A percentile compares a stretch with the other conserved stretches of the same genome.
phyloP scores from a whole-genome alignment of 2,797 vertebrate genomes.

The Acipenser ruthenus region DNA sequence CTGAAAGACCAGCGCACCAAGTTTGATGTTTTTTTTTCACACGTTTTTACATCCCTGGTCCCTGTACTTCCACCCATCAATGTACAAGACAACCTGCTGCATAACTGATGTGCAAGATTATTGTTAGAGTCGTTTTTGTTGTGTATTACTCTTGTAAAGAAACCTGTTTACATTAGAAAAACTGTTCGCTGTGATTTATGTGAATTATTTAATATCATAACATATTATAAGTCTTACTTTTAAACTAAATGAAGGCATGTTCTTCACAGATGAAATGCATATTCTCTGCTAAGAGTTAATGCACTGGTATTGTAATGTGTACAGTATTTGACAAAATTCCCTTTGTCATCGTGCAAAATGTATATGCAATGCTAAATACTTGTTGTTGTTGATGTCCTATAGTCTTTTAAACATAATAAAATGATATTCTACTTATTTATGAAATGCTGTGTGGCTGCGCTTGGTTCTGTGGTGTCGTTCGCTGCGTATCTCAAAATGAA shows the following conservation, averaged over 20 bases:
- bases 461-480: too few species aligned
- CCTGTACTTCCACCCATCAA: too few species aligned
- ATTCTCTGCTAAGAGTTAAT: constrained; percentile 72
- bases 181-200: constrained; percentile 60
- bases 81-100: too few species aligned
- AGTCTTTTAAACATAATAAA: constrained; percentile 78
- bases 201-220: constrained; percentile 80
- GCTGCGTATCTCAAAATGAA: too few species aligned
- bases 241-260: constrained; percentile 84
- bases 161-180: constrained; percentile 82
- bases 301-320: constrained; percentile 85
- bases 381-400: constrained; percentile 30
- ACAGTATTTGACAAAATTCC: constrained; percentile 88
- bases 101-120: too few species aligned
- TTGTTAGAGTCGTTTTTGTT: too few species aligned
- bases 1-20: too few species aligned
- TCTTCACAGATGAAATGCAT: constrained; percentile 43
- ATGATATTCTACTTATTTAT: constrained; percentile 85
- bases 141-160: constrained; percentile 32
- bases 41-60: too few species aligned
- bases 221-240: constrained; percentile 67
- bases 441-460: constrained; percentile 23
- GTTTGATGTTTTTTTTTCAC: too few species aligned
- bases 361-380: constrained; percentile 66
- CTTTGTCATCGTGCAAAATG: constrained; percentile 74